These are phyloP conservation scores for Teinopalpus imperialis DNA, from an alignment of 2,888 invertebrate genomes.

Conservation along the genomic window DNA sequence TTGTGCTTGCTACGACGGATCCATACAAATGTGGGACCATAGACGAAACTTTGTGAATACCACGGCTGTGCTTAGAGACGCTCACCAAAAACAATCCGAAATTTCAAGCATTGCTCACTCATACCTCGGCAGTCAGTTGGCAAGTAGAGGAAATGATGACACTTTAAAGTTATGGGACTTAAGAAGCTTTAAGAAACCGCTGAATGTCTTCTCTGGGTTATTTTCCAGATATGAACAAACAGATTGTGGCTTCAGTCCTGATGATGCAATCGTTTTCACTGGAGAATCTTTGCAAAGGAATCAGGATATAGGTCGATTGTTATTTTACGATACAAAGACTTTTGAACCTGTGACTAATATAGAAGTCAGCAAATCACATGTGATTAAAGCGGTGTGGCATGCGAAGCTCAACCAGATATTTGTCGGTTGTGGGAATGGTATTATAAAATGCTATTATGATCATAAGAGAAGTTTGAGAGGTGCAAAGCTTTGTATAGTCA, in stretches of 20 bases:
- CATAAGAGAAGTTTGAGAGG: slow-evolving; percentile 93
- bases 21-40: slow-evolving; percentile 98
- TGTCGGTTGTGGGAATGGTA: slow-evolving; percentile 94
- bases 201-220: slow-evolving; percentile 86
- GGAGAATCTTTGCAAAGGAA: slow-evolving; percentile 90
- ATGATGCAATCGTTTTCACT: slow-evolving; percentile 93
- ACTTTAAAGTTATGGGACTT: slow-evolving; percentile 98
- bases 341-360: slow-evolving; percentile 89
- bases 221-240: slow-evolving; percentile 93
- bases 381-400: slow-evolving; percentile 97
- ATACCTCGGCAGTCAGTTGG: slow-evolving; percentile 89
- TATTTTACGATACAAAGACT: slow-evolving; percentile 90
- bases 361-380: slow-evolving; percentile 89
- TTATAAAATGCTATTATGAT: slow-evolving; percentile 95
- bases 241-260: slow-evolving; percentile 94
- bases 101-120: slow-evolving; percentile 94
- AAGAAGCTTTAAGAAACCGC: slow-evolving; percentile 89
- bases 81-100: slow-evolving; percentile 90
- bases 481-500: slow-evolving; percentile 93
- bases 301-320: slow-evolving; percentile 84
- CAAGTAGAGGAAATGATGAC: slow-evolving; percentile 94
- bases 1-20: slow-evolving; percentile 96
- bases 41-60: slow-evolving; percentile 95
- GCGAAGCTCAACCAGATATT: slow-evolving; percentile 98
- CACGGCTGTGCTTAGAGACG: slow-evolving; percentile 87